Percentiles rank a stretch among this genome's conserved stretches.
Evolutionary conservation across 2,113 vertebrate species (phyloP).

Genomic region (Toxotes chatareus): DNA sequence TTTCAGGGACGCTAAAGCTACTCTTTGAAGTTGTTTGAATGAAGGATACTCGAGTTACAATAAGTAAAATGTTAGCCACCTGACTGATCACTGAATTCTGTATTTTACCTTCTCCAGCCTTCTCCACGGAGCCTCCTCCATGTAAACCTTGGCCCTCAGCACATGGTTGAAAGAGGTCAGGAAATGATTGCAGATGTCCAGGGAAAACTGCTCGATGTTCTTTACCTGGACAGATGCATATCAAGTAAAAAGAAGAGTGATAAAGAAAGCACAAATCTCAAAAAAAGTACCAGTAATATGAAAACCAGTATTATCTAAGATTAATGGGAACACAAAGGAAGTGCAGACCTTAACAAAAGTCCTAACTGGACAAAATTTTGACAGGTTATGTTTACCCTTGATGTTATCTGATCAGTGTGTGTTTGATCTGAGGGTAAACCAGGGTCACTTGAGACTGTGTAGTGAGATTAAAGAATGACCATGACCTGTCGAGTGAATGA

Average conservation of each 20-base stretch:
- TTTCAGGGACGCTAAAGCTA: not conserved
- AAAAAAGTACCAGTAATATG: not conserved
- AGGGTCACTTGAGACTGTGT: not conserved
- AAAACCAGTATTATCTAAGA: not conserved
- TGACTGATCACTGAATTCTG: not conserved
- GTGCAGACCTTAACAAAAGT: not conserved
- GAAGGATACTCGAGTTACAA: not conserved
- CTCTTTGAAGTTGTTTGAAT: not conserved
- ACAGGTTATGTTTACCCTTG: not conserved
- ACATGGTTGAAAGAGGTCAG: constrained; percentile 90
- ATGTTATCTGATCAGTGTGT: constrained; percentile 12
- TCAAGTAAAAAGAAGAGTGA: not conserved
- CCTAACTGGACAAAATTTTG: not conserved
- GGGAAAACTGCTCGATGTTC: constrained; percentile 89
- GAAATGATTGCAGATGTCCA: constrained; percentile 90
- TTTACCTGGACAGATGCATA: constrained; percentile 80
- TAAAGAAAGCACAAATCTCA: too few species aligned
- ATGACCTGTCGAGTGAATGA: not conserved
- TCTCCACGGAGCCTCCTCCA: constrained; percentile 91
- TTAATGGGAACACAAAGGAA: not conserved
- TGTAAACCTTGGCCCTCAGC: constrained; percentile 82
- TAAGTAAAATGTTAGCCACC: not conserved
- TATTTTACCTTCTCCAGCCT: constrained; percentile 87
- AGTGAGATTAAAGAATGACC: not conserved
- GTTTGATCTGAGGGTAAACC: not conserved